A percentile compares a stretch with the other conserved stretches of the same genome.
Conservation (phyloP, 2,113 vertebrate species). For the Garra rufa region DNA sequence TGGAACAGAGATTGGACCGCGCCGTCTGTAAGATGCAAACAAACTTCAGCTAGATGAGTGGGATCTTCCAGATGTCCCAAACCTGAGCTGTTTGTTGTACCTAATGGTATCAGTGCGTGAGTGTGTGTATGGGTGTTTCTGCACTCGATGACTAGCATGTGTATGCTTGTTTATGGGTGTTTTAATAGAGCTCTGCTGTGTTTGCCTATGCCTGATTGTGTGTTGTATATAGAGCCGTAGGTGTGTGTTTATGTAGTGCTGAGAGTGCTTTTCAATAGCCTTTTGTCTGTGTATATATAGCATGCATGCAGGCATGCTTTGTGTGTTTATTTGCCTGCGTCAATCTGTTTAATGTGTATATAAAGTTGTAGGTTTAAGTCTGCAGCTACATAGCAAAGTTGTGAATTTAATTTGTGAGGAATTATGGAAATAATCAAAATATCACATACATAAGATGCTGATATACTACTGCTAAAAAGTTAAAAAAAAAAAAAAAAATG, state of each 20-base stretch:
- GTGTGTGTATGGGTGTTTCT: not conserved
- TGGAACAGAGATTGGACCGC: not conserved
- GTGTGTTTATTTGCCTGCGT: not conserved
- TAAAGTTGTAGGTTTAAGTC: not conserved
- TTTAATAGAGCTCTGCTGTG: not conserved
- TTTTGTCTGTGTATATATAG: constrained; percentile 1
- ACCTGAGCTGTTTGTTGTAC: constrained; percentile 2
- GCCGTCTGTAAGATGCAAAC: not conserved
- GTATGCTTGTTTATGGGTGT: constrained; percentile 17
- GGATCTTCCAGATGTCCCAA: constrained; percentile 6
- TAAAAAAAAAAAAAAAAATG: too few relatives aligned
- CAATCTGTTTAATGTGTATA: not conserved
- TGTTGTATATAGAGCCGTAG: not conserved
- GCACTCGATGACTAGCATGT: not conserved
- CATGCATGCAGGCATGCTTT: not conserved
- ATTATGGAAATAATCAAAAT: not conserved
- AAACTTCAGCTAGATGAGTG: constrained; percentile 2
- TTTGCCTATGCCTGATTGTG: not conserved
- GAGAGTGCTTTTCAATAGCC: not conserved
- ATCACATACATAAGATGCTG: not conserved
- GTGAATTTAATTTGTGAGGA: not conserved
- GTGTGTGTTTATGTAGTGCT: constrained; percentile 1
- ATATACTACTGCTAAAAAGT: not conserved
- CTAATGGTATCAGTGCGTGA: not conserved
- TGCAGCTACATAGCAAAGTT: not conserved